Evolutionary conservation across 2,113 vertebrate species (phyloP).

Genomic region (Leptobrachium ailaonicum): DNA sequence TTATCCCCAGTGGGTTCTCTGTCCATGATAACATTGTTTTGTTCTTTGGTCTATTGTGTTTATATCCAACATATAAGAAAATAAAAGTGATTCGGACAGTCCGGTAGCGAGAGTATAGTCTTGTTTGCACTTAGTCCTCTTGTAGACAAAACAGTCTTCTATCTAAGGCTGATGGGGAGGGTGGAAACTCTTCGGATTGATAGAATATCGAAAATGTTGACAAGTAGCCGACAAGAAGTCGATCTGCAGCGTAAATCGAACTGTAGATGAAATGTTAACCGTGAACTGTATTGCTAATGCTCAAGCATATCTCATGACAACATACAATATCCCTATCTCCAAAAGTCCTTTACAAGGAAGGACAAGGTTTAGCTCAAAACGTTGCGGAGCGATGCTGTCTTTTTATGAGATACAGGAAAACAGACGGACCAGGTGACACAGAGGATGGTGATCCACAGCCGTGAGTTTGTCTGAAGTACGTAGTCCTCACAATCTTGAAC

Average conservation of each 20-base stretch:
- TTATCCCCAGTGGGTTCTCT: constrained; percentile 57
- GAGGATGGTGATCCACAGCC: constrained; percentile 65
- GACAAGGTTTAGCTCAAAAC: constrained; percentile 64
- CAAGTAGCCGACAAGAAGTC: constrained; percentile 58
- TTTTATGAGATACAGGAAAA: constrained; percentile 72
- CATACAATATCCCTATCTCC: constrained; percentile 56
- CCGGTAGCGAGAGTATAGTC: constrained; percentile 74
- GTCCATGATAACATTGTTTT: constrained; percentile 76
- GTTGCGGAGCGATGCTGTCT: constrained; percentile 67
- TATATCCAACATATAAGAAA: constrained; percentile 82
- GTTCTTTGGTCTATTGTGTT: constrained; percentile 98
- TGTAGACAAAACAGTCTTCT: constrained; percentile 63
- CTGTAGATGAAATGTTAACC: constrained; percentile 61
- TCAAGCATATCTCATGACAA: constrained; percentile 58
- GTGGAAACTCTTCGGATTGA: constrained; percentile 59
- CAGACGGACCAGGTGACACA: constrained; percentile 70
- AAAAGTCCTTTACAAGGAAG: constrained; percentile 58
- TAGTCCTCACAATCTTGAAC: constrained; percentile 70
- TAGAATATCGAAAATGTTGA: constrained; percentile 58
- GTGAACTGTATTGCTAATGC: constrained; percentile 68
- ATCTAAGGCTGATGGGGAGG: constrained; percentile 63
- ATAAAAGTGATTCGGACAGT: constrained; percentile 87
- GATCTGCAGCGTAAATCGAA: constrained; percentile 53
- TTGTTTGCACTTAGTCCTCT: constrained; percentile 64
- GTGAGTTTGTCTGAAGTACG: constrained; percentile 69